These are phyloP conservation scores for Meriones psammophilus DNA, from an alignment of 2,797 vertebrate species.

Conservation along the genomic window DNA sequence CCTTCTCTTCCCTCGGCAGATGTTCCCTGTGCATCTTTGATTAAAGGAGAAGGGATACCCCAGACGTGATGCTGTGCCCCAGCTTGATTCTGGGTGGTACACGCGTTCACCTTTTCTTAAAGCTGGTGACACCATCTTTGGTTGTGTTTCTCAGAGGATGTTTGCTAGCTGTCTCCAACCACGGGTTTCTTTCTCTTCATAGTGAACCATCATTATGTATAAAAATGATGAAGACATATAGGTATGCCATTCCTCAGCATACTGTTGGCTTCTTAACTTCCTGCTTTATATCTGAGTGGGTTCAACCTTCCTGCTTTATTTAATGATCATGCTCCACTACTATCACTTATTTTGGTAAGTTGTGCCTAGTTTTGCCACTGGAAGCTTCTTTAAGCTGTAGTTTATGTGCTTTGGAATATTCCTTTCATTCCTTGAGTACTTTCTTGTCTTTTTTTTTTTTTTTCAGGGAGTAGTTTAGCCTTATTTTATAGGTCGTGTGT, in stretches of 20 bases:
- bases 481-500: not conserved
- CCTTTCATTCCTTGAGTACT: not conserved
- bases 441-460: not conserved
- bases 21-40: not conserved
- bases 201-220: not conserved
- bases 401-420: not conserved
- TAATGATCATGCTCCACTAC: not conserved
- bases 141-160: not conserved
- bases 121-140: not conserved
- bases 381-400: not conserved
- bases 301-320: constrained; percentile 1
- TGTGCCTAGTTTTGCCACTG: not conserved
- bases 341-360: not conserved
- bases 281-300: not conserved
- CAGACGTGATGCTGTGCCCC: not conserved
- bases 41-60: not conserved
- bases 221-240: not conserved
- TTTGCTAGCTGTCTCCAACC: not conserved
- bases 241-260: not conserved
- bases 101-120: not conserved
- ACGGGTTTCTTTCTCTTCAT: constrained; percentile 9
- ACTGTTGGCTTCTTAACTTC: not conserved
- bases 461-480: not conserved
- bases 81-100: not conserved
- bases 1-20: constrained; percentile 14